Evolutionary conservation across 2,113 vertebrate species (phyloP).

Genomic region (Semnornis frantzii): DNA sequence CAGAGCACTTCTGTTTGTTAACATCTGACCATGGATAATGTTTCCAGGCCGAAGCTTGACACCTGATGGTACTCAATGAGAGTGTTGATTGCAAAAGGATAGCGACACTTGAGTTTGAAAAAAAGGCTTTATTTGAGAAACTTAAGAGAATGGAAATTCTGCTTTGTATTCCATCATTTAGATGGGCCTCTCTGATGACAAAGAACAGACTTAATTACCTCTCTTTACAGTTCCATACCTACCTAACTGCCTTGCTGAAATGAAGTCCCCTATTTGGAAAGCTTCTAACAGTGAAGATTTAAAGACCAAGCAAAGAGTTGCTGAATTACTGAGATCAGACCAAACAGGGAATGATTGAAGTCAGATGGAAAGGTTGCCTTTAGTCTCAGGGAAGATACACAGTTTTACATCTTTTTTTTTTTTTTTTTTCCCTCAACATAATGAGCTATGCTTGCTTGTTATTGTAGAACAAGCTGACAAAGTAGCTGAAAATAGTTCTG

Average conservation of each 20-base stretch:
- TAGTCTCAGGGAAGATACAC: neutral
- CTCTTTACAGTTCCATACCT: neutral
- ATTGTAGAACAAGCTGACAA: neutral
- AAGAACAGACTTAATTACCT: neutral
- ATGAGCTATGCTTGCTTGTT: neutral
- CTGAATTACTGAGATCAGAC: neutral
- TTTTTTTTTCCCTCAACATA: neutral
- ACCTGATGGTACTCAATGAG: neutral
- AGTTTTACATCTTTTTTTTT: neutral
- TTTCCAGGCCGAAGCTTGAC: slow-evolving; percentile 1
- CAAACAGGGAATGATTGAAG: neutral
- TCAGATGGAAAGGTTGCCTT: neutral
- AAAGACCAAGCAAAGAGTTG: neutral
- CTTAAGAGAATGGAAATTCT: neutral
- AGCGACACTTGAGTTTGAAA: neutral
- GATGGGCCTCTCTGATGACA: neutral
- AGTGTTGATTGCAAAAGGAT: neutral
- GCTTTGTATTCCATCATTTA: neutral
- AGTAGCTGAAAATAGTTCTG: neutral
- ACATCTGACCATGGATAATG: neutral
- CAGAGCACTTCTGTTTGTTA: neutral
- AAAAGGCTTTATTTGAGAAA: neutral
- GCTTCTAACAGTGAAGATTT: neutral
- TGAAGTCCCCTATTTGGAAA: neutral
- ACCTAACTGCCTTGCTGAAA: neutral